Percentiles rank a stretch among this genome's conserved stretches.
Conservation (phyloP, 2,797 vertebrate genomes). For the Neosilurus mollespiculum region DNA sequence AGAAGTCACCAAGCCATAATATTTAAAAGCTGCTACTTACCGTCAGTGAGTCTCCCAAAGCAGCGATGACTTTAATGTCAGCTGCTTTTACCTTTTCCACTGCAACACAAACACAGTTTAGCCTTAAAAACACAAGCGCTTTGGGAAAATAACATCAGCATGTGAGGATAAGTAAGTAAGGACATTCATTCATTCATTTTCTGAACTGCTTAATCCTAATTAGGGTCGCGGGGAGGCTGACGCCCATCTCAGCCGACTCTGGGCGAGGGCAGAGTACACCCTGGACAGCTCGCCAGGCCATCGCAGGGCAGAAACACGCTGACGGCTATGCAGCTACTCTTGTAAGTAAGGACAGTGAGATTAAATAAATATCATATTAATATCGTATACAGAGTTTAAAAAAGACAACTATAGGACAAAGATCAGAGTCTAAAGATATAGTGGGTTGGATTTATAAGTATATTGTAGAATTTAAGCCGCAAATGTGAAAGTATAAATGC, state of each 20-base stretch:
- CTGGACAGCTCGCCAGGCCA: too few species aligned
- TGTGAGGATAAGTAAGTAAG: not conserved
- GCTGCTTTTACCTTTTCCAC: constrained; percentile 81
- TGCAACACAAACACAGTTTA: constrained; percentile 58
- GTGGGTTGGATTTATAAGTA: not conserved
- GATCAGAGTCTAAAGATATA: not conserved
- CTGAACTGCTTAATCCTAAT: too few species aligned
- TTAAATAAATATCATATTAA: not conserved
- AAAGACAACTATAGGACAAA: not conserved
- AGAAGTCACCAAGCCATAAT: not conserved
- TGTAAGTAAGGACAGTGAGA: not conserved
- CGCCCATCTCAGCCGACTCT: too few species aligned
- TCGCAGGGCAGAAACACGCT: too few species aligned
- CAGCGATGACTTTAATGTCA: constrained; percentile 82
- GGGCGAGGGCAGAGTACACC: too few species aligned
- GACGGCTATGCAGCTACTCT: too few species aligned
- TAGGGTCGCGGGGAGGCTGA: too few species aligned
- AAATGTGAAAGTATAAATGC: not conserved
- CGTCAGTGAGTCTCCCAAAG: constrained; percentile 84
- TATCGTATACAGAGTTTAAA: not conserved
- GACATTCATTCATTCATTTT: too few species aligned
- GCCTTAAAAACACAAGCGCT: not conserved
- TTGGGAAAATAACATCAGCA: not conserved
- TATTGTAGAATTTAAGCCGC: not conserved
- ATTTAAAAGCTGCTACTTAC: constrained; percentile 68